A percentile compares a stretch with the other conserved stretches of the same genome.
Evolutionary conservation across 2,888 invertebrate species (phyloP).

Genomic region (Polyploca ridens): DNA sequence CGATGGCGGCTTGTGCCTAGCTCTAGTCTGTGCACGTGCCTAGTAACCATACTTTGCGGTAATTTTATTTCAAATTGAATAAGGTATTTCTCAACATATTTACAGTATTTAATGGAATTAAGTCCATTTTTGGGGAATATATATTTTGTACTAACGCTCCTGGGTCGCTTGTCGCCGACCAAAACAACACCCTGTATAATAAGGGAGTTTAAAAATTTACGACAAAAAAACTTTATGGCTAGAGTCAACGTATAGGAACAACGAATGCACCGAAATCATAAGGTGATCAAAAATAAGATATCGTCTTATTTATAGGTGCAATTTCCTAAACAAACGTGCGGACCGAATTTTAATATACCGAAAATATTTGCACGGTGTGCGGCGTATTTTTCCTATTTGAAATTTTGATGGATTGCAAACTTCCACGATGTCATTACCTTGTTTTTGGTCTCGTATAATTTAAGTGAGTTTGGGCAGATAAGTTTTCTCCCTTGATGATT

Average conservation of each 20-base stretch:
- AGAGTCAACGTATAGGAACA: background rate
- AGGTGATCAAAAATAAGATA: background rate
- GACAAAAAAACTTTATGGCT: background rate
- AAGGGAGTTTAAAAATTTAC: background rate
- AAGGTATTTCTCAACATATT: too few relatives aligned
- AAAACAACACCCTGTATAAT: too few relatives aligned
- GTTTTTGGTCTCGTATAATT: constrained; percentile 3
- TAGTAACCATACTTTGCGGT: too few relatives aligned
- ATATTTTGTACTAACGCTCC: too few relatives aligned
- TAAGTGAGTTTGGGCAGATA: background rate
- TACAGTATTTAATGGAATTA: too few relatives aligned
- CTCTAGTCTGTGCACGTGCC: too few relatives aligned
- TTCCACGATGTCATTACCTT: constrained; percentile 3
- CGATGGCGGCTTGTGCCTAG: too few relatives aligned
- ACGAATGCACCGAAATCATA: background rate
- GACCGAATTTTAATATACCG: constrained; percentile 1
- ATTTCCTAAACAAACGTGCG: background rate
- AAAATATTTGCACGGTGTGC: background rate
- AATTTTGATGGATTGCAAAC: constrained; percentile 7
- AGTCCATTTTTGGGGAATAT: too few relatives aligned
- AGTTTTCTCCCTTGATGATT: background rate
- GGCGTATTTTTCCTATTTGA: background rate
- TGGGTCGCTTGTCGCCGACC: too few relatives aligned
- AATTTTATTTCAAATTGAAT: too few relatives aligned
- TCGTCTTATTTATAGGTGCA: background rate